Evolutionary conservation across 2,797 vertebrate genomes (phyloP).

Genomic region (Myioborus miniatus): DNA sequence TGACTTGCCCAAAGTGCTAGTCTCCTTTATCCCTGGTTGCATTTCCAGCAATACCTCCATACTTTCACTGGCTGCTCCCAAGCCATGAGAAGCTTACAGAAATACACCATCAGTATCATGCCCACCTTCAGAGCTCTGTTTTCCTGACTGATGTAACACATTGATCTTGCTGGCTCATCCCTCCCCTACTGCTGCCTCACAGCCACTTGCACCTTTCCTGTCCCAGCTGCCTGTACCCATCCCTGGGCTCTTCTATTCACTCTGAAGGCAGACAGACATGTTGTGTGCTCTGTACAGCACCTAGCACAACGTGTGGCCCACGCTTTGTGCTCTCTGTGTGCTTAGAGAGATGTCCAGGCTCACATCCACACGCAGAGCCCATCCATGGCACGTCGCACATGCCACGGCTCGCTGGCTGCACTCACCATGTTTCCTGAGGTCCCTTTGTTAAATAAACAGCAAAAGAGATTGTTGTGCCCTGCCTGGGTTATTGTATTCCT

Average conservation of each 20-base stretch:
- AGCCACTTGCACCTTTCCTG: not conserved
- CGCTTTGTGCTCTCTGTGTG: not conserved
- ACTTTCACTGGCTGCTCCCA: not conserved
- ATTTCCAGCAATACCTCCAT: not conserved
- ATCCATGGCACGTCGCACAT: not conserved
- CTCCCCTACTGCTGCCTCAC: not conserved
- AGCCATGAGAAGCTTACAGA: not conserved
- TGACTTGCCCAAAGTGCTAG: not conserved
- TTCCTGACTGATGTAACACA: rapidly evolving
- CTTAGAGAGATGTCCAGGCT: not conserved
- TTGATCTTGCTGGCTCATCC: not conserved
- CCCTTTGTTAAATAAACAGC: slow-evolving; percentile 39
- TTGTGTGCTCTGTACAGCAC: not conserved
- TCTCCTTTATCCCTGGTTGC: not conserved
- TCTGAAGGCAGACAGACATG: not conserved
- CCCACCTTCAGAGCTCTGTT: not conserved
- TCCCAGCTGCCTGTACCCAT: not conserved
- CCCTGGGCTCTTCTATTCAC: not conserved
- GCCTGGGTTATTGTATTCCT: not conserved
- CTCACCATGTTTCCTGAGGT: not conserved
- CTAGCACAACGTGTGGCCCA: not conserved
- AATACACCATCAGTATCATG: not conserved
- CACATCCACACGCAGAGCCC: not conserved
- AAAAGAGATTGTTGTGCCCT: not conserved
- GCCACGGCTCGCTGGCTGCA: not conserved